A percentile compares a stretch with the other conserved stretches of the same genome.
These are phyloP conservation scores for Pinctada fucata DNA, from an alignment of 2,888 invertebrate species.

Conservation along the genomic window DNA sequence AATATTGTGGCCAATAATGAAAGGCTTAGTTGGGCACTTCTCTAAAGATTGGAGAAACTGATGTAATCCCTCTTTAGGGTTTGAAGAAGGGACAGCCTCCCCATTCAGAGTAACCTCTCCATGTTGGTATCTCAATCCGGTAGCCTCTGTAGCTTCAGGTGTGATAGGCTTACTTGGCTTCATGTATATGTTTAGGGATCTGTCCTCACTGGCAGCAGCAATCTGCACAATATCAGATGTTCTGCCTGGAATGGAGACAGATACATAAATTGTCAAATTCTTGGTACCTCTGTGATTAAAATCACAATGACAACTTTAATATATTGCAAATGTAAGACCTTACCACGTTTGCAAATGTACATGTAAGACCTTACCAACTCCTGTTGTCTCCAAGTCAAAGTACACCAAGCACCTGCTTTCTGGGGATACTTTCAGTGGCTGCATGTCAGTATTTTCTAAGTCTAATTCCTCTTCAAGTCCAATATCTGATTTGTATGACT, in stretches of 20 bases:
- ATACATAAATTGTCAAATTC: too few species aligned
- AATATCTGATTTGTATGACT: conserved; percentile 2
- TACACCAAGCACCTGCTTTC: conserved; percentile 1
- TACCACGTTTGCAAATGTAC: too few species aligned
- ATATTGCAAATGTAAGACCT: too few species aligned
- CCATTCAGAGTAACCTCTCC: too few species aligned
- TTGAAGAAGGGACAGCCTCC: too few species aligned
- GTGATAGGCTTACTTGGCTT: background rate
- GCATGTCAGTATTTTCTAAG: background rate
- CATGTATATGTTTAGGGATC: background rate
- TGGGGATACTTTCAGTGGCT: background rate
- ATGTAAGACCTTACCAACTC: background rate
- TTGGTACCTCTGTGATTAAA: too few species aligned
- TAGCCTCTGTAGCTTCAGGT: background rate
- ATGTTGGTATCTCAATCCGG: too few species aligned
- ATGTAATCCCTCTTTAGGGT: background rate
- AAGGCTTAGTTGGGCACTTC: background rate
- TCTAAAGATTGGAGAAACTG: background rate
- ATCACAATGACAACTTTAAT: too few species aligned
- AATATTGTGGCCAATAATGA: conserved; percentile 9
- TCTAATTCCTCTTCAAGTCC: conserved; percentile 4
- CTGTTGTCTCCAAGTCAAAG: background rate
- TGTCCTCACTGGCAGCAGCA: background rate
- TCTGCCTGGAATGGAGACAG: background rate
- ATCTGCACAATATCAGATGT: background rate